Base-by-base conservation (phyloP, 2,797 vertebrate species). In the Parambassis ranga region DNA sequence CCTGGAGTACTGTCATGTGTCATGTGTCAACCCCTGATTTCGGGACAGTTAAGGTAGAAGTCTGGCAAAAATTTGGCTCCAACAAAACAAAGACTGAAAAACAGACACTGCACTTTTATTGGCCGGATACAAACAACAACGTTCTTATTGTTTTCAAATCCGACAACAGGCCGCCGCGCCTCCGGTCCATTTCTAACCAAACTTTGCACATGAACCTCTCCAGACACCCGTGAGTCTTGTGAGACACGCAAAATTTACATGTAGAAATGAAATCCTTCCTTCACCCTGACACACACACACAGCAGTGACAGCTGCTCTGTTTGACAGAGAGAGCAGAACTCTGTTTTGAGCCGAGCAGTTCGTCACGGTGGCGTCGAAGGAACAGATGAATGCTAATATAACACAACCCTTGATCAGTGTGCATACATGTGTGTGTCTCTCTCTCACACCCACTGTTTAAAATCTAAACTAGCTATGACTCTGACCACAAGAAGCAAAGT, bases 181-280 rank as follows among this genome's bases (percentile, higher is more conserved):
- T 64, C 48, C 5, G 16, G 35, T 8, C 20, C 24, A 0, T 67
- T 75, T 55, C 37, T 55, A 50, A 60, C 52, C 38, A 23, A 39
- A 65, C 33, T 48, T 50, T 53, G 7, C 23, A n/a, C 10, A 16
- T 65, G 55, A 70, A 83, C 74, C 53, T 65, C 31, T 67, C 60
- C 63, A 44, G 75, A 60, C 60, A 23, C 58, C 63, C 2, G 0
- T 10, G 7, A 44, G 39, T 23, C 26, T 11, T 6, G 38, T 28
- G 10, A 50, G 42, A 46, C n/a, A n/a, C n/a, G n/a, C n/a, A n/a
- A n/a, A n/a, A n/a, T n/a, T 63, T 42, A 35, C 41, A 2, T 50
- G 16, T 23, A 24, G 10, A 52, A 16, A 56, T 19, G 5, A 50
- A 49, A 38, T 35, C 24, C 46, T 30, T 36, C 50, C 41, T 56